Base-by-base conservation (phyloP, 2,113 vertebrate species). In the Alligator sinensis region DNA sequence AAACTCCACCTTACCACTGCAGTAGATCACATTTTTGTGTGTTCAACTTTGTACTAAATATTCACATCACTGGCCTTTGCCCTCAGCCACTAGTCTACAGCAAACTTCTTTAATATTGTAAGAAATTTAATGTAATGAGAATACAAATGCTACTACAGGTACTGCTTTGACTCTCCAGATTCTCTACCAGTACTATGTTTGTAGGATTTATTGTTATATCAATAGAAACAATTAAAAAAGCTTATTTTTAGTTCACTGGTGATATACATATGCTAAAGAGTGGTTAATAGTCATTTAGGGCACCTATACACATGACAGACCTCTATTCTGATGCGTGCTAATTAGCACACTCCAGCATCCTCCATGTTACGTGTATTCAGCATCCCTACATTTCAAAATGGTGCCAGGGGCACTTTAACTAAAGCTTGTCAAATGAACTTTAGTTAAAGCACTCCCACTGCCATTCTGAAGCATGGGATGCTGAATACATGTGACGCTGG, bases 21-120 rank as follows among this genome's bases (percentile, higher is more conserved):
- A 90, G 55, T 83, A 68, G 15, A 54, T 79, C 28, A 22, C 68
- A 79, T 77, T 90, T 88, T 57, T 68, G 68, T 16, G 68, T 30
- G 60, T 77, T 91, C 84, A 59, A 61, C 87, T 91, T 90, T 90
- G 60, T 77, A 83, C n/a, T 66, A 84, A 77, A 85, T 60, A 17
- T 4, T 92, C 72, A 90, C 91, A 38, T 94, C 72, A 87, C 90
- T 82, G 83, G 2, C 25, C 87, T 38, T 91, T 34, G 82, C 47
- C 27, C 21, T 24, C 57, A 64, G 6, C 86, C 76, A 80, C 80
- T 83, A 86, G 76, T 90, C 47, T 54, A 28, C 24, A 57, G 5
- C 24, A 2, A 18, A 2, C 82, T 17, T 92, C 80, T 91, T 90
- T 54, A 95, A 90, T n/a, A 80, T 79, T 80, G 64, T 82, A 54